Evolutionary conservation across 2,888 invertebrate species (phyloP), one percentile per base, ranked within the genome.

Genomic region (Temnothorax rugatulus): DNA sequence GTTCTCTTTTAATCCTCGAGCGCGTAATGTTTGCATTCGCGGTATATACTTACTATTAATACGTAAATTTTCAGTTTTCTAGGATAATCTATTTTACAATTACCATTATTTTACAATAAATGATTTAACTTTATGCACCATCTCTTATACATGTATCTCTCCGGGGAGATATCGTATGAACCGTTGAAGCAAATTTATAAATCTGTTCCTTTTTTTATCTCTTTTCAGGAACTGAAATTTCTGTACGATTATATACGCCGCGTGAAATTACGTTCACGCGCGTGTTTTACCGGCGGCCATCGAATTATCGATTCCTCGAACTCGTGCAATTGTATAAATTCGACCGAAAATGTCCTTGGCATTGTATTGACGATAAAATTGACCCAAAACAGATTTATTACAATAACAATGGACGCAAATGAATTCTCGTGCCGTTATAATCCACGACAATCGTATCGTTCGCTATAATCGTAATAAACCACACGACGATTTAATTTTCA

Each of bases 301-400:
- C 90, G 90, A 88, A 86, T 90, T 90, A 91, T 91, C 87, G 91
- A 91, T 73, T 61, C 57, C 13, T 47, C 73, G 74, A 82, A 81
- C 71, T 69, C 66, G 83, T 74, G 29, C 77, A 86, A 88, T 87
- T 69, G 76, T 81, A 76, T 77, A 81, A 84, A 86, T 77, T 84
- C n/a, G 79, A 41, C 82, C 54, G 85, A 86, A 86, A 82, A 52
- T 81, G 66, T 54, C 85, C 89, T 86, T 87, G 90, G 71, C 90
- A 87, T 86, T 90, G 89, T 64, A 73, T 86, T 59, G 81, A 77
- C 69, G 66, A 61, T 83, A 77, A 68, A 83, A 61, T 84, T 34
- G 8, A 18, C 38, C 21, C 38, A 63, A 74, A 74, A 64, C 61
- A 64, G 47, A 52, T 83, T 69, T 66, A 57, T 38, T n/a, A 18